phyloP scores from a whole-genome alignment of 2,113 vertebrate genomes.

The Chroicocephalus ridibundus region DNA sequence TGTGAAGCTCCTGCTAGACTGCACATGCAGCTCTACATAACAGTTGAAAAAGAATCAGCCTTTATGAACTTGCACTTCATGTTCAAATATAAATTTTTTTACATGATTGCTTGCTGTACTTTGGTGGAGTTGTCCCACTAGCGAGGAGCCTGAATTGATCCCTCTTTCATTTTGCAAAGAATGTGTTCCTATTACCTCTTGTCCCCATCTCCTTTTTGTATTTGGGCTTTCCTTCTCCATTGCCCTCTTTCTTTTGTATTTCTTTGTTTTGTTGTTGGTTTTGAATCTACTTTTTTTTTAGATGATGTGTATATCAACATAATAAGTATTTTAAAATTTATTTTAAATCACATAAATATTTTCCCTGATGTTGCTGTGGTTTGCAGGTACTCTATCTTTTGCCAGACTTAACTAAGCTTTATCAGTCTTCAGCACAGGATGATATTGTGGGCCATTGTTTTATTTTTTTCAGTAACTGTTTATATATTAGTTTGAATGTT shows the following conservation, averaged over 20 bases:
- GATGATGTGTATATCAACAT: neutral
- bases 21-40: neutral
- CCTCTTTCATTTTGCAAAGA: neutral
- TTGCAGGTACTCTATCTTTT: neutral
- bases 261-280: neutral
- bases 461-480: neutral
- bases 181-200: neutral
- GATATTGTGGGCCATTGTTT: neutral
- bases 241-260: neutral
- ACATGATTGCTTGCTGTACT: neutral
- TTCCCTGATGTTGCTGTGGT: neutral
- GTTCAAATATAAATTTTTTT: neutral
- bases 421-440: neutral
- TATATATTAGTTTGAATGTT: neutral
- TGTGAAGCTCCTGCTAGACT: neutral
- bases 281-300: neutral
- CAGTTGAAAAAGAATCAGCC: neutral
- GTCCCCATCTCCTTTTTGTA: neutral
- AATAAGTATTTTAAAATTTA: too few relatives aligned
- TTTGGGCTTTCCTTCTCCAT: neutral
- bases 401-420: neutral
- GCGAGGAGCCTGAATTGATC: neutral
- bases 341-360: neutral
- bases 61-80: neutral
- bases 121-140: neutral